A percentile compares a stretch with the other conserved stretches of the same genome.
phyloP scores from a whole-genome alignment of 2,113 vertebrate genomes.

The Diadophis punctatus region DNA sequence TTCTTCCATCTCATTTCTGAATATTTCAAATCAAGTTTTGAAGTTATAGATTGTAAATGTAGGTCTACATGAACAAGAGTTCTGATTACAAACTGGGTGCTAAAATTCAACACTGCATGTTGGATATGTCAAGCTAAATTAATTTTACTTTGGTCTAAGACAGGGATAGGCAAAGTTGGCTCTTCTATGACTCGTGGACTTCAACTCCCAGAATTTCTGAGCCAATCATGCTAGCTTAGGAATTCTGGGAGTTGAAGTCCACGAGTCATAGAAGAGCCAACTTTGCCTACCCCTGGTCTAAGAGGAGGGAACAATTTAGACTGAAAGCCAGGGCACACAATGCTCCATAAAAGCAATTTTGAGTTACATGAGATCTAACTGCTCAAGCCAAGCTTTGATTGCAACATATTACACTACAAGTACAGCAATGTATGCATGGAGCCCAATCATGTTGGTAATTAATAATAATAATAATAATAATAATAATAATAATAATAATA shows the following conservation, averaged over 20 bases:
- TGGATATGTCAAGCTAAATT: neutral
- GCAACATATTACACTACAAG: fast-evolving
- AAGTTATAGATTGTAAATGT: neutral
- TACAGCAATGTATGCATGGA: fast-evolving
- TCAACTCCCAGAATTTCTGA: too few species aligned
- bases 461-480: too few species aligned
- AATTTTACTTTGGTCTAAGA: neutral
- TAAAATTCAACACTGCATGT: neutral
- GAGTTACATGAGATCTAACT: neutral
- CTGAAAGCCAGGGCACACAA: neutral
- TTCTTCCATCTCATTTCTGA: neutral
- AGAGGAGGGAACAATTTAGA: neutral
- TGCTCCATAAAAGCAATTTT: neutral
- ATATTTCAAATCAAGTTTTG: neutral
- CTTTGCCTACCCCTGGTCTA: too few species aligned
- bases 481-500: too few species aligned
- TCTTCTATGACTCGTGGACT: too few species aligned
- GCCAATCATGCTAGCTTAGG: too few species aligned
- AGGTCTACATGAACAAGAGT: neutral
- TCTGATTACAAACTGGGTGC: neutral
- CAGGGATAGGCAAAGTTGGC: too few species aligned
- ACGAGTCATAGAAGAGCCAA: too few species aligned
- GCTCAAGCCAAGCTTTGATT: neutral
- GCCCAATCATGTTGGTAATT: neutral
- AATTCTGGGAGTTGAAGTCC: too few species aligned